phyloP scores from a whole-genome alignment of 2,113 vertebrate species.

The Atherinomorus stipes region DNA sequence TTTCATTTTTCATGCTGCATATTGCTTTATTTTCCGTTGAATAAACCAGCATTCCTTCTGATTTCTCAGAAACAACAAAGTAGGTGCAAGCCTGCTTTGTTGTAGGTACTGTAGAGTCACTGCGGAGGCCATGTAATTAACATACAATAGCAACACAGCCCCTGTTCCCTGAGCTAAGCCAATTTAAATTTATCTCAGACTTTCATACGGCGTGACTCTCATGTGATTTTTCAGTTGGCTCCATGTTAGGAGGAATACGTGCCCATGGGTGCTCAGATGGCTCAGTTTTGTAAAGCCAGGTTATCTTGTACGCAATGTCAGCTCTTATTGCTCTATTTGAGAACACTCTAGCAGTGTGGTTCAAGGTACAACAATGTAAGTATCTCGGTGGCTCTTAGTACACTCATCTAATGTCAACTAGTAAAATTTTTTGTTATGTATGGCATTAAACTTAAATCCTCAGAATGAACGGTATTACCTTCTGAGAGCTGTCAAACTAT shows the following conservation, averaged over 20 bases:
- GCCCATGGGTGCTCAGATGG: constrained; percentile 24
- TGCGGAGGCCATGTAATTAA: constrained; percentile 42
- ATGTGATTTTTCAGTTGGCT: constrained; percentile 37
- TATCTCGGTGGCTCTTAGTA: neutral
- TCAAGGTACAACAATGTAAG: neutral
- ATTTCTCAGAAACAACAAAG: constrained; percentile 23
- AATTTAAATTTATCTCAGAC: constrained; percentile 50
- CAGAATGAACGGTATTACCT: neutral
- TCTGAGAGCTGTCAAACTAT: constrained; percentile 1
- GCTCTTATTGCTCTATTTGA: constrained; percentile 12
- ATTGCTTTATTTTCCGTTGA: constrained; percentile 1
- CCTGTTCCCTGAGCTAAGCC: constrained; percentile 34
- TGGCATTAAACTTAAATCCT: no score
- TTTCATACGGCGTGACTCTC: constrained; percentile 32
- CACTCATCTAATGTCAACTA: neutral
- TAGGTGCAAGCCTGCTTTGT: constrained; percentile 13
- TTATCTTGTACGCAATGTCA: constrained; percentile 11
- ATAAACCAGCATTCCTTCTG: constrained; percentile 6
- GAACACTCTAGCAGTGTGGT: neutral
- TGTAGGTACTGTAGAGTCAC: constrained; percentile 5
- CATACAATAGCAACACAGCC: constrained; percentile 45
- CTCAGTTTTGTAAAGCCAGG: constrained; percentile 15
- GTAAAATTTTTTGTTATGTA: neutral
- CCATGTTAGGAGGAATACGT: constrained; percentile 2
- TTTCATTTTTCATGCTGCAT: constrained; percentile 12